A percentile compares a stretch with the other conserved stretches of the same genome.
phyloP scores from a whole-genome alignment of 2,888 invertebrate genomes.

The Doris montereyensis region DNA sequence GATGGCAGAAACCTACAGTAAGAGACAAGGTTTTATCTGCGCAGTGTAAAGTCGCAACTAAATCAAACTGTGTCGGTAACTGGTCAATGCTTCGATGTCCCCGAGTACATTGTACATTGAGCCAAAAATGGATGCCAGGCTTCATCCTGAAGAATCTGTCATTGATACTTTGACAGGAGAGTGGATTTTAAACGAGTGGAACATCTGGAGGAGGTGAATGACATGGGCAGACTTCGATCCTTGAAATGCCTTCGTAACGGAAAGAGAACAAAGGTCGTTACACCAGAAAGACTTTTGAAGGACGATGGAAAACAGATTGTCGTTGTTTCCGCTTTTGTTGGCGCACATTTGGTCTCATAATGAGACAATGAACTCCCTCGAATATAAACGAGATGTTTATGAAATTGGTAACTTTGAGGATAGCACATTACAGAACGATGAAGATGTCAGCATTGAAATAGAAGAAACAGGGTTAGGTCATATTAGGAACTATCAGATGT shows the following conservation, averaged over 20 bases:
- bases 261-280: constrained; percentile 56
- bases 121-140: constrained; percentile 27
- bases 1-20: too few relatives aligned
- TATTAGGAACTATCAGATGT: constrained; percentile 28
- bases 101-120: too few relatives aligned
- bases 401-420: constrained; percentile 47
- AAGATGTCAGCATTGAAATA: constrained; percentile 33
- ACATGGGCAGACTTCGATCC: constrained; percentile 57
- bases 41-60: too few relatives aligned
- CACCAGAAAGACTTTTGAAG: constrained; percentile 52
- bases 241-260: constrained; percentile 50
- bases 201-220: constrained; percentile 68
- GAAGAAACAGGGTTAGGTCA: constrained; percentile 12
- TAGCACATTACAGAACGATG: constrained; percentile 44
- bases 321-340: constrained; percentile 57
- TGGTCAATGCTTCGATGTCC: too few relatives aligned
- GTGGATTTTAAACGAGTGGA: constrained; percentile 63
- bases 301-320: constrained; percentile 51
- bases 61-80: too few relatives aligned
- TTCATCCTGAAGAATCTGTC: constrained; percentile 37
- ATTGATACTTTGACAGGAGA: constrained; percentile 55
- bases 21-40: too few relatives aligned
- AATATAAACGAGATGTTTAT: constrained; percentile 52
- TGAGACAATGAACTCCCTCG: constrained; percentile 57
- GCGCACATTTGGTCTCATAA: constrained; percentile 60